A percentile compares a stretch with the other conserved stretches of the same genome.
Evolutionary conservation across 2,797 vertebrate genomes (phyloP).

Genomic region (Anguilla megastoma): DNA sequence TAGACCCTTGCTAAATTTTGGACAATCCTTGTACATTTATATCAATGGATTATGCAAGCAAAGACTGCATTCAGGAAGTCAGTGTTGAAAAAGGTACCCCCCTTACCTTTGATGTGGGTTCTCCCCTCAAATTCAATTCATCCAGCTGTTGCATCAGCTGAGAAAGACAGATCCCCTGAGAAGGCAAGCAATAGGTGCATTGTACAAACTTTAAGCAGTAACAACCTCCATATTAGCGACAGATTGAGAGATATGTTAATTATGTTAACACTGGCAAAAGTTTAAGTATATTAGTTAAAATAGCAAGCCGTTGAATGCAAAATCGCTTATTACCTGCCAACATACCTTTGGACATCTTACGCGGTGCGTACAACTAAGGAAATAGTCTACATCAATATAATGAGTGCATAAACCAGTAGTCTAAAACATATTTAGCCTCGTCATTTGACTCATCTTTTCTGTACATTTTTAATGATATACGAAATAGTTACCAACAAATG

Average conservation of each 20-base stretch:
- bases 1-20: not conserved
- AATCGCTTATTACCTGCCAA: too few relatives aligned
- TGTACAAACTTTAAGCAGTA: not conserved
- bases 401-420: not conserved
- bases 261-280: too few relatives aligned
- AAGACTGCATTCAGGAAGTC: not conserved
- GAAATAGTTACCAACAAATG: not conserved
- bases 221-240: not conserved
- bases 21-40: not conserved
- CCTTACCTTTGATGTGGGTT: not conserved
- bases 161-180: slow-evolving; percentile 45
- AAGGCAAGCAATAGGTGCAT: not conserved
- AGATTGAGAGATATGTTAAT: not conserved
- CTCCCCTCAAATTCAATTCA: slow-evolving; percentile 35
- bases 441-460: not conserved
- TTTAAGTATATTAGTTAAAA: too few relatives aligned
- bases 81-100: not conserved
- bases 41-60: not conserved
- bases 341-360: not conserved
- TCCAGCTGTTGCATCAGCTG: slow-evolving; percentile 41
- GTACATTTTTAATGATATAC: not conserved
- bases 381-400: not conserved
- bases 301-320: too few relatives aligned
- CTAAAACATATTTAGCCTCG: not conserved
- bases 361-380: not conserved